These are phyloP conservation scores for Ophraella communa DNA, from an alignment of 2,888 invertebrate species.

Conservation along the genomic window DNA sequence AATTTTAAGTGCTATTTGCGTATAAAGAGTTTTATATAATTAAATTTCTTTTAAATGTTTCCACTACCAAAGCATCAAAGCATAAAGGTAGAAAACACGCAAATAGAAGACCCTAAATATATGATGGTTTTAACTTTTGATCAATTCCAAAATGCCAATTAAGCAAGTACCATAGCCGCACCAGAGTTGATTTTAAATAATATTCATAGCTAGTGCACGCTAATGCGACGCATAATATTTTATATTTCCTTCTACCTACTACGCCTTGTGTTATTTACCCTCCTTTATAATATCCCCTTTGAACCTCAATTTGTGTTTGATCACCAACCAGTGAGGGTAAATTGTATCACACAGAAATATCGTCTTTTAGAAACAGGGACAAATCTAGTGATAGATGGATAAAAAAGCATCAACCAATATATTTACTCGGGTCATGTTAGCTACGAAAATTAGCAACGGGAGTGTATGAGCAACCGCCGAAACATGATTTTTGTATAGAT, in stretches of 20 bases:
- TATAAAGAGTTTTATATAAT: neutral
- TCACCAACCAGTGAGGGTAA: conserved; percentile 12
- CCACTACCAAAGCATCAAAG: neutral
- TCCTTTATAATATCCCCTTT: conserved; percentile 7
- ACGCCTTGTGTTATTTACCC: neutral
- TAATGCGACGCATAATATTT: no score
- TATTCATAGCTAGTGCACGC: no score
- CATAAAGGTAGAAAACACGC: no score
- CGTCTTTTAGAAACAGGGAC: neutral
- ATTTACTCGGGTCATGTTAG: no score
- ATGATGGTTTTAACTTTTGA: conserved; percentile 19
- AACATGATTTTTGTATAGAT: no score
- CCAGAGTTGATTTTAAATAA: no score
- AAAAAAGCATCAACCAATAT: no score
- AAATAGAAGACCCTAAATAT: neutral
- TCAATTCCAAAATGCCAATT: conserved; percentile 12
- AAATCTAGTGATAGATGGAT: neutral
- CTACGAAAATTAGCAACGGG: no score
- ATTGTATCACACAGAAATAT: conserved; percentile 10
- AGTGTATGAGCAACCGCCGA: no score
- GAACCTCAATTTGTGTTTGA: conserved; percentile 21
- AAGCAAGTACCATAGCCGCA: neutral
- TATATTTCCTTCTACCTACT: neutral
- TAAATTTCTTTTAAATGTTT: neutral
- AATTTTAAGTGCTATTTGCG: no score